A percentile compares a stretch with the other conserved stretches of the same genome.
Evolutionary conservation across 2,888 invertebrate species (phyloP).

Genomic region (Diloba caeruleocephala): DNA sequence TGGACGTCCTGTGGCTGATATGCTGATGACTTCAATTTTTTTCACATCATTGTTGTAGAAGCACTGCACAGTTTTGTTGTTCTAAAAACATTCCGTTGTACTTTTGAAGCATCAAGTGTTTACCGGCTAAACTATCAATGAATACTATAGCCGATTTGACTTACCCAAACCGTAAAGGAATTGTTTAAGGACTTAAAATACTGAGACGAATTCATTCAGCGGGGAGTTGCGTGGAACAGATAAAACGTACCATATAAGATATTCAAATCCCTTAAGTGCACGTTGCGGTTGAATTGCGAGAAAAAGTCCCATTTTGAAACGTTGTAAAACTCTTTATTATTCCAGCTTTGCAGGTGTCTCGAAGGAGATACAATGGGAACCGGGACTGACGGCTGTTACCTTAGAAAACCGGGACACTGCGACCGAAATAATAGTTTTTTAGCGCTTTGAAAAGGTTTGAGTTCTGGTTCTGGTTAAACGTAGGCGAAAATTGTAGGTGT

Average conservation of each 20-base stretch:
- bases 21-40: too few species aligned
- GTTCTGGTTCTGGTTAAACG: constrained; percentile 44
- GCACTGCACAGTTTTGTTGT: constrained; percentile 5
- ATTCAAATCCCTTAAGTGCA: constrained; percentile 89
- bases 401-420: constrained; percentile 58
- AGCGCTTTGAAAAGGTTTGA: constrained; percentile 54
- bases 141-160: constrained; percentile 42
- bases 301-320: constrained; percentile 87
- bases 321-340: constrained; percentile 88
- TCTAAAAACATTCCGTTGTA: neutral
- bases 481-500: constrained; percentile 34
- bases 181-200: constrained; percentile 77
- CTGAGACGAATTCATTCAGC: constrained; percentile 73
- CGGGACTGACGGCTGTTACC: constrained; percentile 71
- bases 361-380: constrained; percentile 74
- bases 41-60: constrained; percentile 8
- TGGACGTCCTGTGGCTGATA: too few species aligned
- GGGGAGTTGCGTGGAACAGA: constrained; percentile 79
- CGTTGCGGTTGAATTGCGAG: constrained; percentile 87
- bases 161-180: constrained; percentile 67
- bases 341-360: constrained; percentile 86
- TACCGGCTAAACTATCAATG: constrained; percentile 38
- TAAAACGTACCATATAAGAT: constrained; percentile 86
- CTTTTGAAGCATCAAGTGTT: constrained; percentile 22
- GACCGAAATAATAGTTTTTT: constrained; percentile 69